Evolutionary conservation across 37 sponge, comb jelly and placozoan species (phyloP), one percentile per base, ranked within the genome.

Genomic region (Crambe crambe): DNA sequence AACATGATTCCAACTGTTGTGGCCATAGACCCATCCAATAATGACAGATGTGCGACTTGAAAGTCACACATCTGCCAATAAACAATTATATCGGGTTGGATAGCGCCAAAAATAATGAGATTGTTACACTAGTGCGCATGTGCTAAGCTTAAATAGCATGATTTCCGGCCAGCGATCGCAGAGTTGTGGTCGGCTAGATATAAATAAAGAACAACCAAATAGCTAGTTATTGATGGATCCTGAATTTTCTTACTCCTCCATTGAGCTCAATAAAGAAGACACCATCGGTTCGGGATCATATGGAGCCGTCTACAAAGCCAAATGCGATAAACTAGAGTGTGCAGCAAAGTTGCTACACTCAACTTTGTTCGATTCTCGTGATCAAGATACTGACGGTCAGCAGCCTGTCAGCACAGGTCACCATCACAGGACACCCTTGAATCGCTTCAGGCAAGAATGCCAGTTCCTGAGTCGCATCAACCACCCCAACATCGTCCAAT

Each of bases 401-500:
- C 10, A 47, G 6, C 6, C 10, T 12, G 51, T 47, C 12, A 47
- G 12, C 12, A 12, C 51, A 15, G n/a, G n/a, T n/a, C n/a, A n/a
- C n/a, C n/a, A n/a, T n/a, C n/a, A n/a, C n/a, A 47, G 51, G 51
- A 47, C 51, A 15, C 34, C 36, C 34, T 31, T 66, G 23, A 29
- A 4, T 31, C 1, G 30, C 34, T 35, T 66, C 20, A 21, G 1
- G 67, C 31, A 31, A 12, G 51, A 47, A 47, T 47, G 51, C 51
- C 37, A 56, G 8, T 58, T 80, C 27, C 21, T 80, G 61, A 58
- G 42, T 21, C 27, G 39, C 21, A 56, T 80, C 36, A 70, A 39
- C 37, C 81, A 80, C 27, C 81, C 81, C 42, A 71, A 80, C 27
- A 35, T 80, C n/a, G 59, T 80, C 40, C 81, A 80, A 60, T 80